Conservation (phyloP, 2,797 vertebrate species). For the Acropternis orthonyx region DNA sequence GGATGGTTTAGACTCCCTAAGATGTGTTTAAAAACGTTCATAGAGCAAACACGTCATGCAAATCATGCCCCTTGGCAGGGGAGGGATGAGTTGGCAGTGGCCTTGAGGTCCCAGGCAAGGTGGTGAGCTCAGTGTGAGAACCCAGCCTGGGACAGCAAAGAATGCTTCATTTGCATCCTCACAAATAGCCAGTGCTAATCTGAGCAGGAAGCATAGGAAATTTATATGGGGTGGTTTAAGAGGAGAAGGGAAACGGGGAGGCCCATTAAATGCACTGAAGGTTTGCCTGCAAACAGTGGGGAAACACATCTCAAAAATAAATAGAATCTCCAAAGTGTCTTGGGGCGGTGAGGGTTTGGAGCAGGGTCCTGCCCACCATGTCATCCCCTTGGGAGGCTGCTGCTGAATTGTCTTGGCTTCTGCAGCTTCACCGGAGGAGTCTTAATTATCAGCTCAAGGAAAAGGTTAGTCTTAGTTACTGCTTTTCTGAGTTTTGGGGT, state of each 20-base stretch:
- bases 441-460: background rate
- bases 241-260: background rate
- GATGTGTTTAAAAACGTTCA: background rate
- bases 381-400: background rate
- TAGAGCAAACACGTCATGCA: background rate
- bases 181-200: constrained; percentile 46
- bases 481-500: background rate
- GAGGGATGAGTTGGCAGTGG: background rate
- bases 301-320: background rate
- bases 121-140: constrained; percentile 48
- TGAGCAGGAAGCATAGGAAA: constrained; percentile 10
- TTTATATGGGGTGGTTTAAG: background rate
- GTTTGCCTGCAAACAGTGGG: background rate
- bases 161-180: constrained; percentile 62
- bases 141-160: background rate
- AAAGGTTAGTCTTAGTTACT: background rate
- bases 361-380: background rate
- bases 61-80: constrained; percentile 21
- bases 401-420: background rate
- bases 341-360: background rate
- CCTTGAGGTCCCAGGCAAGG: background rate
- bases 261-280: background rate
- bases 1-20: background rate
- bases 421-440: background rate
- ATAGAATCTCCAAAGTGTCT: background rate